Conservation (phyloP, 2,888 invertebrate species). For the Eurytoma adleriae region DNA sequence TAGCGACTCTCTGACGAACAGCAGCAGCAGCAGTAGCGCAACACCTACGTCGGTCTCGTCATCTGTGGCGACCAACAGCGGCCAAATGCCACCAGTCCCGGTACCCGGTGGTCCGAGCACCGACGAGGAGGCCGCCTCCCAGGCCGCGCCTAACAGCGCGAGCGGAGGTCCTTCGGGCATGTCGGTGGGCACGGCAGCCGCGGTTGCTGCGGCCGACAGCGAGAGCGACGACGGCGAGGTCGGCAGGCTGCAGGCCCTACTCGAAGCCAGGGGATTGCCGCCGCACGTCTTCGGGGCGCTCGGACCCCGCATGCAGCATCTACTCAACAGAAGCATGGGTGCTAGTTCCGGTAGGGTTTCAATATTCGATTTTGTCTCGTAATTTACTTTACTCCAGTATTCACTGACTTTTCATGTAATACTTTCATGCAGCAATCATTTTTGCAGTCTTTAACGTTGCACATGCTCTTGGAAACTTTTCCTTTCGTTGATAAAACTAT, state of each 20-base stretch:
- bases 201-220: conserved; percentile 79
- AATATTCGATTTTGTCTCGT: no score
- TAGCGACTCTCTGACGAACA: conserved; percentile 70
- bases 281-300: conserved; percentile 97
- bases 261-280: conserved; percentile 97
- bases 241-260: conserved; percentile 93
- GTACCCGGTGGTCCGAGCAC: neutral
- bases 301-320: conserved; percentile 97
- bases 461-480: no score
- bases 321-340: conserved; percentile 95
- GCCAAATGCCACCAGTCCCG: conserved; percentile 4
- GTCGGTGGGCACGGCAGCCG: conserved; percentile 74
- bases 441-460: no score
- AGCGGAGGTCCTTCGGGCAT: neutral
- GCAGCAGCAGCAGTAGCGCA: conserved; percentile 66
- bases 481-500: no score
- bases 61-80: neutral
- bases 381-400: no score
- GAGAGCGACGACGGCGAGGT: conserved; percentile 96
- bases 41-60: conserved; percentile 28
- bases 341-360: conserved; percentile 83
- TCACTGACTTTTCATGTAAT: neutral
- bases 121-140: conserved; percentile 26
- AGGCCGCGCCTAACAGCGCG: neutral
- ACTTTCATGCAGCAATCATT: neutral